These are phyloP conservation scores for Protonemura montana DNA, from an alignment of 2,888 invertebrate species.

Conservation along the genomic window DNA sequence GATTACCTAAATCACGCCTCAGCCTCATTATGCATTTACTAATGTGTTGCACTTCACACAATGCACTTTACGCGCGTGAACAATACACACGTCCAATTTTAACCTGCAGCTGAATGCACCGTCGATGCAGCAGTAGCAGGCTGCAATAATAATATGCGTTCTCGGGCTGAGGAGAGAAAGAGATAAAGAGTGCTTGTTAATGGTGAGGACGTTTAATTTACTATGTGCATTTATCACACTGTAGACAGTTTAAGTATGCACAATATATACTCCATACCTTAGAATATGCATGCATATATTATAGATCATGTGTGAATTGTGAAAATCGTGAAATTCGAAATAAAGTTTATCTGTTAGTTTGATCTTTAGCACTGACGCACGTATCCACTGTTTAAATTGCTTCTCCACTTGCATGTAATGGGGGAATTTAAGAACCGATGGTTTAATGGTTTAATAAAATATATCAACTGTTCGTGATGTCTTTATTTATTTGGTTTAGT, in stretches of 20 bases:
- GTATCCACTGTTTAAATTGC: background rate
- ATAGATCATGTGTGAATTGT: conserved; percentile 24
- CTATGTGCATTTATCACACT: conserved; percentile 41
- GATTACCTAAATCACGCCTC: background rate
- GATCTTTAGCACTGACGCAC: conserved; percentile 4
- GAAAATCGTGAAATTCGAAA: conserved; percentile 32
- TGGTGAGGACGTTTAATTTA: conserved; percentile 40
- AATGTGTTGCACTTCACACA: conserved; percentile 24
- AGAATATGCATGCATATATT: background rate
- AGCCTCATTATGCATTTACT: conserved; percentile 22
- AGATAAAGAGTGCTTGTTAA: conserved; percentile 12
- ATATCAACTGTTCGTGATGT: background rate
- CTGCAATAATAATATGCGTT: background rate
- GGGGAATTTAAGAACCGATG: background rate
- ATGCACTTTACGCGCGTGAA: background rate
- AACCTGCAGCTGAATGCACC: background rate
- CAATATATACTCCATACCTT: conserved; percentile 7
- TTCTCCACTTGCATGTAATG: background rate
- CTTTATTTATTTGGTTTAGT: background rate
- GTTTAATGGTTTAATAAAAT: conserved; percentile 5
- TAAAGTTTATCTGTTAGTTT: background rate
- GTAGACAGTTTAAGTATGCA: conserved; percentile 33
- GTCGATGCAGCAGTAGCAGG: background rate
- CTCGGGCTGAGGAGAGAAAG: background rate
- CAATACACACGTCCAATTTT: background rate